A percentile compares a stretch with the other conserved stretches of the same genome.
These are phyloP conservation scores for Drosophila paranaensis DNA, from an alignment of 2,888 invertebrate genomes.

Conservation along the genomic window DNA sequence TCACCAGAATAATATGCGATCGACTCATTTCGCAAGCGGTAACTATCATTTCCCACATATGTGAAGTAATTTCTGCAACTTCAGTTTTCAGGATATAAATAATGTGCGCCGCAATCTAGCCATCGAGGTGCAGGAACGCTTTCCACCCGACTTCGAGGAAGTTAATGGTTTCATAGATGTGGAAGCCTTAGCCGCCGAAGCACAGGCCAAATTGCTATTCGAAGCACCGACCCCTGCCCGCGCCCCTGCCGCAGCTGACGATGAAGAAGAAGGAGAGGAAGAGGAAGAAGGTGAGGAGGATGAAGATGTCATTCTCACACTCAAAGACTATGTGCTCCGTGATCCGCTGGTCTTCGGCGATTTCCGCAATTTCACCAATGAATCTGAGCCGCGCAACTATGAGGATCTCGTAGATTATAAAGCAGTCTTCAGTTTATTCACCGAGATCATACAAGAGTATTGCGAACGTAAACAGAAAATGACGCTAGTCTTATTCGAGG, in stretches of 20 bases:
- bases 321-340: constrained; percentile 89
- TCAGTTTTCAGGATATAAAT: constrained; percentile 87
- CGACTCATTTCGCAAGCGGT: constrained; percentile 90
- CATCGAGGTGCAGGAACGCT: constrained; percentile 86
- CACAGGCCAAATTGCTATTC: constrained; percentile 62
- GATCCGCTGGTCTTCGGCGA: constrained; percentile 96
- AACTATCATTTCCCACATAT: constrained; percentile 39
- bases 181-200: constrained; percentile 59
- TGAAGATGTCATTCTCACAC: constrained; percentile 54
- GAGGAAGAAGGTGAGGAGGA: constrained; percentile 52
- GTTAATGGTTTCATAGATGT: constrained; percentile 75
- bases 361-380: constrained; percentile 93
- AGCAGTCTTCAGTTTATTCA: constrained; percentile 93
- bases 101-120: constrained; percentile 88
- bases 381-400: constrained; percentile 91
- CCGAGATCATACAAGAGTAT: constrained; percentile 95
- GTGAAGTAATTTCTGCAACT: neutral
- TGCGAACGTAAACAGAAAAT: constrained; percentile 91
- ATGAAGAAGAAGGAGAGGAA: constrained; percentile 48
- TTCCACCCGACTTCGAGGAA: constrained; percentile 76
- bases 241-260: constrained; percentile 21
- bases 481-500: constrained; percentile 94
- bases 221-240: constrained; percentile 38
- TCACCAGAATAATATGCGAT: constrained; percentile 94
- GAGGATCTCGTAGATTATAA: constrained; percentile 96